Conservation (phyloP, 2,797 vertebrate species). For the Ptychobarbus kaznakovi region DNA sequence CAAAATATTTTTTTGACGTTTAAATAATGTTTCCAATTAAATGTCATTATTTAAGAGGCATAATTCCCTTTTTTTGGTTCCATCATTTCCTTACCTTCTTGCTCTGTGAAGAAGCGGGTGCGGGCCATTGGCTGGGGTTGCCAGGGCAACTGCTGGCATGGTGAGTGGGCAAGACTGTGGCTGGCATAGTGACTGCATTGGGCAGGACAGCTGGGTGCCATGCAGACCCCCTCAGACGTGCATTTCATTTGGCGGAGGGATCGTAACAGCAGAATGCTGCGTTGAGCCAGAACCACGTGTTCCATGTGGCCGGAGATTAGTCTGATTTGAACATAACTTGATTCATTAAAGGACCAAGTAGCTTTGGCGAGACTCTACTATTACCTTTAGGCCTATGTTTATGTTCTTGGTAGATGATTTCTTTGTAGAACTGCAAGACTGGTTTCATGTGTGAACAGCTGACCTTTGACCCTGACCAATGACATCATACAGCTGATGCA, state of each 20-base stretch:
- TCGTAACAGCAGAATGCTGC: constrained; percentile 9
- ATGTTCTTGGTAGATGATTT: not conserved
- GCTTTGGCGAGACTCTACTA: not conserved
- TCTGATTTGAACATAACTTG: constrained; percentile 31
- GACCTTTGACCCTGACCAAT: not conserved
- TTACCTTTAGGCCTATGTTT: not conserved
- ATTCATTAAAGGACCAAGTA: not conserved
- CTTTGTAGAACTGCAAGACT: not conserved
- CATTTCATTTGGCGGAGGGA: constrained; percentile 33
- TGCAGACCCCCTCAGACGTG: constrained; percentile 29
- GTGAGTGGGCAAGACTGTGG: constrained; percentile 54
- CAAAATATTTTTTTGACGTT: not conserved
- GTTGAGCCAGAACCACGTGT: constrained; percentile 20
- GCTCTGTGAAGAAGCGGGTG: constrained; percentile 4
- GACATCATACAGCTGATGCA: not conserved
- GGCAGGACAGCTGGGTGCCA: constrained; percentile 43
- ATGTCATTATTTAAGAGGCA: not conserved
- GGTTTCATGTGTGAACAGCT: not conserved
- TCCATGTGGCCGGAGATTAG: constrained; percentile 20
- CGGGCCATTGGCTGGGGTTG: constrained; percentile 45
- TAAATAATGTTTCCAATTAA: not conserved
- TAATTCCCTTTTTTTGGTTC: not conserved
- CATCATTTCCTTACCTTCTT: constrained; percentile 16
- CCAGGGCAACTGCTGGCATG: constrained; percentile 61
- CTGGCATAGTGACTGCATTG: constrained; percentile 46